A percentile compares a stretch with the other conserved stretches of the same genome.
Evolutionary conservation across 2,888 invertebrate genomes (phyloP).

Genomic region (Lycia hirtaria): DNA sequence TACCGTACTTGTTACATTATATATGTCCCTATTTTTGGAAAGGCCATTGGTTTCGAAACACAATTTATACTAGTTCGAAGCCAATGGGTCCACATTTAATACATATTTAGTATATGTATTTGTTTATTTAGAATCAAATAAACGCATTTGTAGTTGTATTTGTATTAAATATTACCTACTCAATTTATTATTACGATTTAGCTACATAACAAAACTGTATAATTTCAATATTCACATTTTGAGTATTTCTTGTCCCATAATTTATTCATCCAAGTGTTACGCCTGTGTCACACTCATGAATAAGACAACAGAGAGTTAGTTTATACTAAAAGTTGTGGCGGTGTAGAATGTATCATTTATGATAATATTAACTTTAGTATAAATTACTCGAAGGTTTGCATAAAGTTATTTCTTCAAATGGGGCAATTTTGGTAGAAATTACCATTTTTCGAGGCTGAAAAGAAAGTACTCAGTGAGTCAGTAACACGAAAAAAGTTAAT

Average conservation of each 20-base stretch:
- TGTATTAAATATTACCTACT: too few relatives aligned
- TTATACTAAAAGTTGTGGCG: conserved; percentile 44
- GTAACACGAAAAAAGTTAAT: too few relatives aligned
- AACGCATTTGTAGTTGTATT: too few relatives aligned
- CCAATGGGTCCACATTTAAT: too few relatives aligned
- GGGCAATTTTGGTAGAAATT: conserved; percentile 1
- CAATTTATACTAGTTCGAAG: too few relatives aligned
- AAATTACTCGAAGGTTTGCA: conserved; percentile 18
- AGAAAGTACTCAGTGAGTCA: neutral
- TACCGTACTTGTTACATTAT: too few relatives aligned
- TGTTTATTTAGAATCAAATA: too few relatives aligned
- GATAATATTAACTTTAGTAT: conserved; percentile 29
- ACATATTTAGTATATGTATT: too few relatives aligned
- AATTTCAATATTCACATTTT: neutral
- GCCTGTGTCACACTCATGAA: conserved; percentile 55
- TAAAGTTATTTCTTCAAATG: conserved; percentile 1
- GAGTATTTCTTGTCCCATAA: neutral
- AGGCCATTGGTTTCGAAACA: too few relatives aligned
- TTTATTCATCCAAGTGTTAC: neutral
- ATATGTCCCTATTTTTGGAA: too few relatives aligned
- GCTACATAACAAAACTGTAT: neutral
- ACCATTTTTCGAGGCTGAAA: neutral
- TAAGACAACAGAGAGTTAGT: conserved; percentile 51
- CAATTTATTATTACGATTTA: too few relatives aligned
- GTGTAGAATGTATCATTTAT: conserved; percentile 46